Conservation (phyloP, 2,797 vertebrate species). For the Halcyon smyrnensis region DNA sequence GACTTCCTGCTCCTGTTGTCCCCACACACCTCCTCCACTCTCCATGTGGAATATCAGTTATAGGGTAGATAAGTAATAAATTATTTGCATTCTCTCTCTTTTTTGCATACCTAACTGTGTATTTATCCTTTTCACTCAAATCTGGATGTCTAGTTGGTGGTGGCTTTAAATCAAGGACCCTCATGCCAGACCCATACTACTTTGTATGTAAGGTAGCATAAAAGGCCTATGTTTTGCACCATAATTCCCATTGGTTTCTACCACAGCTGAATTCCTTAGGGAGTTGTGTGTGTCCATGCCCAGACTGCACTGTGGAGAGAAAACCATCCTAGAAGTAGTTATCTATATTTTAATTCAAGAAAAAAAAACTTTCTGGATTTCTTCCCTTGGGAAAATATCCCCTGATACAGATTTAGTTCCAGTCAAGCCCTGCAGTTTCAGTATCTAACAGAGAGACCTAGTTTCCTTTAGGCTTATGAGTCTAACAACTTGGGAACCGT, state of each 20-base stretch:
- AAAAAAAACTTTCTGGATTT: neutral
- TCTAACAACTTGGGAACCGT: conserved; percentile 53
- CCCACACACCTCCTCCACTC: too few relatives aligned
- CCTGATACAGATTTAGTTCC: neutral
- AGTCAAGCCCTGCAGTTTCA: neutral
- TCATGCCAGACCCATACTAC: neutral
- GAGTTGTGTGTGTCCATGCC: neutral
- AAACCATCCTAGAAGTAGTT: neutral
- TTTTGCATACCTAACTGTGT: neutral
- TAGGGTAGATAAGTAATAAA: neutral
- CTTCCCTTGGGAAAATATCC: conserved; percentile 55
- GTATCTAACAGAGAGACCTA: conserved; percentile 35
- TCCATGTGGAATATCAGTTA: neutral
- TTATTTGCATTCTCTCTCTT: neutral
- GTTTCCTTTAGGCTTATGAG: conserved; percentile 36
- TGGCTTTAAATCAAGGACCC: neutral
- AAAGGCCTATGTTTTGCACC: neutral
- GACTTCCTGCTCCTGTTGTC: neutral
- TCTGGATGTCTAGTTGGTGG: neutral
- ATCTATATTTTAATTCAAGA: neutral
- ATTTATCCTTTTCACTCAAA: neutral
- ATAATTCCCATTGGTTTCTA: neutral
- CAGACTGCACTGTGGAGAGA: neutral
- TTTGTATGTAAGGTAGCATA: neutral
- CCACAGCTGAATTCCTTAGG: neutral